Evolutionary conservation across 2,797 vertebrate species (phyloP).

Genomic region (Danionella dracula): DNA sequence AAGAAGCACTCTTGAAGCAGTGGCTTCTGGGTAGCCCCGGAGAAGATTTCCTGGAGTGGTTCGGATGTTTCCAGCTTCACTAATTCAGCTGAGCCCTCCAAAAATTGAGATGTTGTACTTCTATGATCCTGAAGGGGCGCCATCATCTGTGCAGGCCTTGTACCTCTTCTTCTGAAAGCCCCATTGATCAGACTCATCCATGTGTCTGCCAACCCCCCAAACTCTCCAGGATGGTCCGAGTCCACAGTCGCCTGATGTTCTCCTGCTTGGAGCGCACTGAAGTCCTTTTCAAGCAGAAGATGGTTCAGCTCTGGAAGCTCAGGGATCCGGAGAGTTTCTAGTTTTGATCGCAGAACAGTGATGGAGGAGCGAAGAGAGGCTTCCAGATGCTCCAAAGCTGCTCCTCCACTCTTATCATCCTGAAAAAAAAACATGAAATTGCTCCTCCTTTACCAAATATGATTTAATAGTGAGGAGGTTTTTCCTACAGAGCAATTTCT

Average conservation of each 20-base stretch:
- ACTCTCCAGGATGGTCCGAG: background rate
- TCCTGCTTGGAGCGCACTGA: constrained; percentile 5
- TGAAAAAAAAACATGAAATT: constrained; percentile 40
- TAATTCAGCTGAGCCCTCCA: background rate
- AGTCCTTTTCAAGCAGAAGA: constrained; percentile 41
- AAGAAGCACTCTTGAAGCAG: background rate
- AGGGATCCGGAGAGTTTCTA: constrained; percentile 58
- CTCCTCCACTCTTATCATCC: constrained; percentile 51
- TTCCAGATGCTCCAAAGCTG: constrained; percentile 62
- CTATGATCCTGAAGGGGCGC: background rate
- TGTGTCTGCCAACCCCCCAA: background rate
- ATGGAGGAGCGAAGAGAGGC: constrained; percentile 65
- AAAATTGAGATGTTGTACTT: background rate
- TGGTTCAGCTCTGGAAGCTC: constrained; percentile 51
- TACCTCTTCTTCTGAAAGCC: background rate
- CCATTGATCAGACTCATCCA: constrained; percentile 18
- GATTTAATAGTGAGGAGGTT: too few relatives aligned
- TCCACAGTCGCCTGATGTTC: background rate
- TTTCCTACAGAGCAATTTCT: too few relatives aligned
- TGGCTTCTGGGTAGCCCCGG: background rate
- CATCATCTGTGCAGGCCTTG: background rate
- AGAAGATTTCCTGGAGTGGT: background rate
- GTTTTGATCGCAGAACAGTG: constrained; percentile 62
- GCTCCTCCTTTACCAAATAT: background rate
- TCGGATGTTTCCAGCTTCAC: background rate